These are phyloP conservation scores for Helleia helle DNA, from an alignment of 2,888 invertebrate genomes.

Conservation along the genomic window DNA sequence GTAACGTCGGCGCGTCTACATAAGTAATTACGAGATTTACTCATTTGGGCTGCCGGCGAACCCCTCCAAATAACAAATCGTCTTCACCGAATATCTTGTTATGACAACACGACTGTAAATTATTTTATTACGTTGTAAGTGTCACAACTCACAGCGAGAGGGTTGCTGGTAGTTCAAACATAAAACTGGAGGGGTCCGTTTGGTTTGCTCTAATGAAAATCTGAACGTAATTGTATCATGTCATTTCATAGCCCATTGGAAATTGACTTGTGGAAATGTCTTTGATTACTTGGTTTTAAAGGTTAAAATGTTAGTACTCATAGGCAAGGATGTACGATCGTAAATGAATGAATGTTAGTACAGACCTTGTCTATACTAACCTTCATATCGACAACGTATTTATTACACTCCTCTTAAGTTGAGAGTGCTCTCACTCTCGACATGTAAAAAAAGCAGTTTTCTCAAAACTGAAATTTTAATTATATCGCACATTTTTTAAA, in stretches of 20 bases:
- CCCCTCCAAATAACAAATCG: constrained; percentile 15
- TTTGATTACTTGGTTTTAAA: too few relatives aligned
- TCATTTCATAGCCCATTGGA: neutral
- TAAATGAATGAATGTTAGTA: too few relatives aligned
- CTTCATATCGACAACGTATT: too few relatives aligned
- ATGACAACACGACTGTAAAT: constrained; percentile 13
- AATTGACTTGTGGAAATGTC: neutral
- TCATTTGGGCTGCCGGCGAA: neutral
- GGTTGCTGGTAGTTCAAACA: constrained; percentile 2
- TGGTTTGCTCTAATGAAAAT: neutral
- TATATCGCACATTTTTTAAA: too few relatives aligned
- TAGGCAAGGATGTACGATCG: too few relatives aligned
- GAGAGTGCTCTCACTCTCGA: too few relatives aligned
- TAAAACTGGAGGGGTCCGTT: neutral
- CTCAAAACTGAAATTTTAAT: too few relatives aligned
- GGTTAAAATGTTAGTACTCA: too few relatives aligned
- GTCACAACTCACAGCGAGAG: constrained; percentile 1
- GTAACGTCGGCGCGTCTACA: constrained; percentile 9
- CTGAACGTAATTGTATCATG: constrained; percentile 1
- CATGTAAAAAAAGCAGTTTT: too few relatives aligned
- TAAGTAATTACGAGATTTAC: constrained; percentile 12
- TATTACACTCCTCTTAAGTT: too few relatives aligned
- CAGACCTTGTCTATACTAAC: too few relatives aligned
- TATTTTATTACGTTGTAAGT: constrained; percentile 12
- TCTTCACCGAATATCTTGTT: constrained; percentile 14